Conservation (phyloP, 2,797 vertebrate genomes). For the Gallinago solitaria region DNA sequence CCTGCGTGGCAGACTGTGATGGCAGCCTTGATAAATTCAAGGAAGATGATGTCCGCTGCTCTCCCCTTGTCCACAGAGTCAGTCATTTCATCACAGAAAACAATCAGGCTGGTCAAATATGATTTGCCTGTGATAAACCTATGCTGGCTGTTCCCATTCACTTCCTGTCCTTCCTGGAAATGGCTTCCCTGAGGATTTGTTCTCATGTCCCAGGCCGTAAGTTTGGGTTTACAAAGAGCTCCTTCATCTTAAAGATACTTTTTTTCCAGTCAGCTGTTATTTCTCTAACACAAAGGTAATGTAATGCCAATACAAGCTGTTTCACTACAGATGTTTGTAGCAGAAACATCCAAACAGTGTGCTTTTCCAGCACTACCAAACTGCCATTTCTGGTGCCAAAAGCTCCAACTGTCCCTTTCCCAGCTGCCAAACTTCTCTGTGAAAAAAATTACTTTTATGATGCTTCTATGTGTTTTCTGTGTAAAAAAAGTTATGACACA, state of each 20-base stretch:
- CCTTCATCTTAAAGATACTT: background rate
- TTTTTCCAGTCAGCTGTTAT: conserved; percentile 2
- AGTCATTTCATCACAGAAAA: background rate
- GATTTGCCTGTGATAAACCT: background rate
- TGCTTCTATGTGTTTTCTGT: background rate
- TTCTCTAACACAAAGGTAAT: background rate
- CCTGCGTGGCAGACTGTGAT: background rate
- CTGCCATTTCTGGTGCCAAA: conserved; percentile 16
- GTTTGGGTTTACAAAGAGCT: background rate
- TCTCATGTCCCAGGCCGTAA: background rate
- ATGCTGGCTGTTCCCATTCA: background rate
- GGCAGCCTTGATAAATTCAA: background rate
- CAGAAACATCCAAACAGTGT: conserved; percentile 11
- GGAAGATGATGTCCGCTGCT: background rate
- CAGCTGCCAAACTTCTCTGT: background rate
- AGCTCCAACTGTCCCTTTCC: conserved; percentile 45
- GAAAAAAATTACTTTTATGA: background rate
- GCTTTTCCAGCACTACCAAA: conserved; percentile 4
- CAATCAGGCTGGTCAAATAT: background rate
- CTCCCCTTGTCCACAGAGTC: background rate
- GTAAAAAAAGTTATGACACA: background rate
- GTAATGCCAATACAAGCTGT: background rate
- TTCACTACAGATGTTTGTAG: conserved; percentile 3
- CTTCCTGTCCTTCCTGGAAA: background rate
- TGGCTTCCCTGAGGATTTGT: background rate